A percentile compares a stretch with the other conserved stretches of the same genome.
phyloP scores from a whole-genome alignment of 2,888 invertebrate genomes.

The Dioctria linearis region DNA sequence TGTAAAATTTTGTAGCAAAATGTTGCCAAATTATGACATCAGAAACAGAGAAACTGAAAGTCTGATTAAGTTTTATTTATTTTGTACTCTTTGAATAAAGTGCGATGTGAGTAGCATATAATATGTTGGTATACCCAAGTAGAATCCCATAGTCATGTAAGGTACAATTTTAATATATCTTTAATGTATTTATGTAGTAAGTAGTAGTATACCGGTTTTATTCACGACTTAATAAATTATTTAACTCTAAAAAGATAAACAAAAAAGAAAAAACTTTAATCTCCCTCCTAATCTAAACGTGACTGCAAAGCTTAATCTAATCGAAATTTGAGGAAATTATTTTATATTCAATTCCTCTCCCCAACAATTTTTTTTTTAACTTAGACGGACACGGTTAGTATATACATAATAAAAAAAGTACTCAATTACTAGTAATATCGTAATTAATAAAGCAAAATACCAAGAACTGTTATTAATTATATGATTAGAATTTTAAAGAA shows the following conservation, averaged over 20 bases:
- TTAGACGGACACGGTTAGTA: neutral
- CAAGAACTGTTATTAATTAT: conserved; percentile 16
- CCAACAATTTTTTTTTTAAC: neutral
- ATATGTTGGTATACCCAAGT: too few species aligned
- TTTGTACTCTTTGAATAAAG: neutral
- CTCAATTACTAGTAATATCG: neutral
- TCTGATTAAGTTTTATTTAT: neutral
- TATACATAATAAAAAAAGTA: too few species aligned
- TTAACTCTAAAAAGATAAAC: conserved; percentile 39
- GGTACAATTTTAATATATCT: too few species aligned
- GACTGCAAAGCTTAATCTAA: conserved; percentile 23
- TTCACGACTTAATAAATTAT: conserved; percentile 32
- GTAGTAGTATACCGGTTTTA: conserved; percentile 5
- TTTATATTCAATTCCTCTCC: neutral
- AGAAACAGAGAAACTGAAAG: neutral
- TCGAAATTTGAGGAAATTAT: conserved; percentile 4
- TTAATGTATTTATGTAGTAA: too few species aligned
- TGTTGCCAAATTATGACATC: neutral
- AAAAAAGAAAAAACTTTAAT: too few species aligned
- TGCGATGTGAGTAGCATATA: neutral
- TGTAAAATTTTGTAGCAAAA: too few species aligned
- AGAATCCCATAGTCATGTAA: too few species aligned
- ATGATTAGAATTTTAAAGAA: neutral
- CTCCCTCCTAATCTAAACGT: neutral
- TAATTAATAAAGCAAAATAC: conserved; percentile 23